Conservation (phyloP, 2,797 vertebrate genomes). For the Odontamblyopus lacepedii region DNA sequence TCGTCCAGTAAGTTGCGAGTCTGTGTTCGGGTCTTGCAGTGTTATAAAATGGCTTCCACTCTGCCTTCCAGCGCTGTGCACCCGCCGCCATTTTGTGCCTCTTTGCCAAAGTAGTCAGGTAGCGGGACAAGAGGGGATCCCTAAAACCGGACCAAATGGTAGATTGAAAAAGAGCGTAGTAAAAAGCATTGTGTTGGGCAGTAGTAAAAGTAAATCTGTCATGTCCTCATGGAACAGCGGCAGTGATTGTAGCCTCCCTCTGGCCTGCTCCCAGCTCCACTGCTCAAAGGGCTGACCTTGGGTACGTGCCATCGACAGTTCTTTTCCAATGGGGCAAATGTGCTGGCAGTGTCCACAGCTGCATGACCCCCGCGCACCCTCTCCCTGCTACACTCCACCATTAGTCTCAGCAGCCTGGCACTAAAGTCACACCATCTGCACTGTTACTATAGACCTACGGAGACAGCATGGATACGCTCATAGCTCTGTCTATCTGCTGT, state of each 20-base stretch:
- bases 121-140: constrained; percentile 61
- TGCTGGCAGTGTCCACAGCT: constrained; percentile 68
- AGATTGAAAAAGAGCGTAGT: constrained; percentile 30
- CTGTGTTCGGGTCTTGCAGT: constrained; percentile 43
- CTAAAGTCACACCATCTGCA: constrained; percentile 52
- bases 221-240: constrained; percentile 53
- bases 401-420: constrained; percentile 39
- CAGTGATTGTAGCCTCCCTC: constrained; percentile 73
- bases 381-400: constrained; percentile 20
- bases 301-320: constrained; percentile 77
- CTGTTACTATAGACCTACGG: constrained; percentile 20
- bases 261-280: constrained; percentile 74
- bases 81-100: constrained; percentile 73
- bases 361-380: constrained; percentile 44
- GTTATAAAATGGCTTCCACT: constrained; percentile 74
- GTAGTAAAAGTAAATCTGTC: constrained; percentile 58
- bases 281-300: constrained; percentile 77
- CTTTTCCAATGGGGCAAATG: constrained; percentile 71
- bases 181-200: constrained; percentile 43
- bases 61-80: constrained; percentile 63
- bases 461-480: constrained; percentile 16
- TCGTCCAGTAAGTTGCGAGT: constrained; percentile 34
- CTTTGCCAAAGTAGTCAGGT: constrained; percentile 73
- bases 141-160: constrained; percentile 55
- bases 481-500: constrained; percentile 22